Conservation (phyloP, 1,140 invertebrate genomes). For the Ceratitis capitata region DNA sequence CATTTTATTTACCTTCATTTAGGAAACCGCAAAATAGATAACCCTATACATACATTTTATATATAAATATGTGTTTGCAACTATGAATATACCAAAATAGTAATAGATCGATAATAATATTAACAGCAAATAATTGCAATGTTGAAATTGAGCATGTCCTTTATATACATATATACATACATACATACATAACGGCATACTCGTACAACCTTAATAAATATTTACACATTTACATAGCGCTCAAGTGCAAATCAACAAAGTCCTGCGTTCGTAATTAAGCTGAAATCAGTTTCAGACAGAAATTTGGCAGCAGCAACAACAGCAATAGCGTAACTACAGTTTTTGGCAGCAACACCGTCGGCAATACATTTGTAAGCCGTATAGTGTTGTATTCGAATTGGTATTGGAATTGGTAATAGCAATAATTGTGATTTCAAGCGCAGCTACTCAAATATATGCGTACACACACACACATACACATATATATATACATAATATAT, state of each 20-base stretch:
- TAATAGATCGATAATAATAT: neutral
- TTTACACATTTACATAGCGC: too few species aligned
- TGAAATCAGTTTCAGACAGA: slow-evolving; percentile 25
- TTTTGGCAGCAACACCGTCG: neutral
- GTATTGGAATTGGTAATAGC: too few species aligned
- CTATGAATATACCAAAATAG: too few species aligned
- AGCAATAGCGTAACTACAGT: too few species aligned
- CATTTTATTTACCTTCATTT: too few species aligned
- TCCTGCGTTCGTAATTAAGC: neutral
- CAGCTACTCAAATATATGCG: too few species aligned
- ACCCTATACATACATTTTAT: neutral
- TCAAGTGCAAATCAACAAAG: neutral
- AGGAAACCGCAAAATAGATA: too few species aligned
- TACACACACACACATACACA: too few species aligned
- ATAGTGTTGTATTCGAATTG: neutral
- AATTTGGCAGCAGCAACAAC: neutral
- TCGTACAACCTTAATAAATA: neutral
- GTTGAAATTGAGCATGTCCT: neutral
- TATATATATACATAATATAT: too few species aligned
- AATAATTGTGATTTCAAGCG: neutral
- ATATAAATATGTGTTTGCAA: neutral
- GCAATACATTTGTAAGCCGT: neutral
- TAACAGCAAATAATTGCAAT: neutral
- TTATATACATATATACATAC: neutral
- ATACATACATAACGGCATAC: neutral